These are phyloP conservation scores for Meliscaeva auricollis DNA, from an alignment of 2,888 invertebrate genomes.

Conservation along the genomic window DNA sequence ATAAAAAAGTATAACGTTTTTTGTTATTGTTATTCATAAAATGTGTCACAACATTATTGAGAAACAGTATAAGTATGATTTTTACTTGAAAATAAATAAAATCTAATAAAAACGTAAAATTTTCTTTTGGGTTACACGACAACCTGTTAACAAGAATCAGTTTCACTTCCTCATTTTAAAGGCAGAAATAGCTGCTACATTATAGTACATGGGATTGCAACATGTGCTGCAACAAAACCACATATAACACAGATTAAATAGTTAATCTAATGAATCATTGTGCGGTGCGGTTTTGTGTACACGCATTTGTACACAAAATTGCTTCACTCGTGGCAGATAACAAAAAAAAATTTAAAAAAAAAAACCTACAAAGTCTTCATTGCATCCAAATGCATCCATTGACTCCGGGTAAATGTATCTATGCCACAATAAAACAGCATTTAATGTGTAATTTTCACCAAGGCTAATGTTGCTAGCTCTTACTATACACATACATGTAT, in stretches of 20 bases:
- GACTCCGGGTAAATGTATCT: constrained; percentile 46
- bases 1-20: neutral
- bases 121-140: too few species aligned
- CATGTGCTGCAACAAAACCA: constrained; percentile 36
- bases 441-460: constrained; percentile 72
- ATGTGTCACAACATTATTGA: constrained; percentile 43
- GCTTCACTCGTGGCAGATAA: constrained; percentile 49
- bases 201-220: neutral
- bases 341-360: neutral
- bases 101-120: constrained; percentile 10
- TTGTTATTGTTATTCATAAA: constrained; percentile 12
- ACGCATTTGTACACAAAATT: constrained; percentile 67
- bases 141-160: constrained; percentile 59
- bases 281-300: constrained; percentile 71
- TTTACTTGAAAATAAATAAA: neutral
- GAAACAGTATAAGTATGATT: constrained; percentile 4
- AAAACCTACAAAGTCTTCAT: constrained; percentile 44
- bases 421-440: constrained; percentile 57
- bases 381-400: constrained; percentile 55
- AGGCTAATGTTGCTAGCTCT: constrained; percentile 65
- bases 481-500: constrained; percentile 6
- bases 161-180: constrained; percentile 66
- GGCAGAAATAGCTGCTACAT: too few species aligned
- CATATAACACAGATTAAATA: constrained; percentile 40
- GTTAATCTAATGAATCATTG: constrained; percentile 66